A percentile compares a stretch with the other conserved stretches of the same genome.
Conservation (phyloP, 2,888 invertebrate species). For the Catocala sponsa region DNA sequence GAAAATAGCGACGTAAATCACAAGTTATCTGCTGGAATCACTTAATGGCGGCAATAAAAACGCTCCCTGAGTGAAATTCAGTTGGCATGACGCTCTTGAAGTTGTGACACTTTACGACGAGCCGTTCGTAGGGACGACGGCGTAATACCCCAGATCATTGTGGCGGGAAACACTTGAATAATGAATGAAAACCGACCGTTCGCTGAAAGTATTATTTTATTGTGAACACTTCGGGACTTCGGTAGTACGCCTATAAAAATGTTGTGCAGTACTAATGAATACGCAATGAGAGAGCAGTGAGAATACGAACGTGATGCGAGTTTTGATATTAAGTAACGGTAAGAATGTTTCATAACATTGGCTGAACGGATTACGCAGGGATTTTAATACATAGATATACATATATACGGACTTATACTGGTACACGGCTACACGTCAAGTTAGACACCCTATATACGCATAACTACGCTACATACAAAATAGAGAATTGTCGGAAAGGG, state of each 20-base stretch:
- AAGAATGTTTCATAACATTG: too few species aligned
- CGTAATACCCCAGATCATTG: conserved; percentile 6
- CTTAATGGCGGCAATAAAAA: conserved; percentile 36
- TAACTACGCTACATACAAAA: too few species aligned
- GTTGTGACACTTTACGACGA: too few species aligned
- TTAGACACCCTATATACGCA: too few species aligned
- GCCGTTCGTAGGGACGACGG: too few species aligned
- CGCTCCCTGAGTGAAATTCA: conserved; percentile 30
- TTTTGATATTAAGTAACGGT: too few species aligned
- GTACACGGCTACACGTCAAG: too few species aligned
- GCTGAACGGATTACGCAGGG: too few species aligned
- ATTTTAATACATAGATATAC: too few species aligned
- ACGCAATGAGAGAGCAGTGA: background rate
- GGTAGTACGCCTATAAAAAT: background rate
- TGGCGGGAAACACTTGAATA: conserved; percentile 29
- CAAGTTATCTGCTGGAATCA: conserved; percentile 14
- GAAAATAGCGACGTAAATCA: conserved; percentile 19
- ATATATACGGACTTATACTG: too few species aligned
- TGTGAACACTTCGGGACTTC: conserved; percentile 12
- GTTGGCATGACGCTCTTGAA: conserved; percentile 8
- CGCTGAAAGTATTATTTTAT: conserved; percentile 43
- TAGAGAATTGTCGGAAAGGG: too few species aligned
- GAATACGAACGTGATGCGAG: too few species aligned
- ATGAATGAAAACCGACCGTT: conserved; percentile 32
- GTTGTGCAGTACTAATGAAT: conserved; percentile 1